Evolutionary conservation across 2,797 vertebrate species (phyloP), one percentile per base, ranked within the genome.

Genomic region (Ammospiza maritima): DNA sequence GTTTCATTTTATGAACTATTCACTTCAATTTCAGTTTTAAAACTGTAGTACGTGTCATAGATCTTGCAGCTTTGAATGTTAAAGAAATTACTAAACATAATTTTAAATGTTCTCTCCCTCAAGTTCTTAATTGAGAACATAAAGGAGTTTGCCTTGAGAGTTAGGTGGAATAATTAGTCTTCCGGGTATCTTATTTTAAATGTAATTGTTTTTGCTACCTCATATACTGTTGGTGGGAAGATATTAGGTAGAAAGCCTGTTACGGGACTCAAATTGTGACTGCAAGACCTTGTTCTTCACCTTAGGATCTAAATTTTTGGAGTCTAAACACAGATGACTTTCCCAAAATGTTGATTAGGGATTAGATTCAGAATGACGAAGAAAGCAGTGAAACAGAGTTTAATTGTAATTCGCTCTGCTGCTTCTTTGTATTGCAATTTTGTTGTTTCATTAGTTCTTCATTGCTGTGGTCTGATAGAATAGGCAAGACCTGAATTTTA

Each of bases 181-280:
- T 93, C 36, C n/a, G 81, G 47, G 40, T 77, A 85, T 67, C 87
- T 76, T 79, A 60, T 79, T 93, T 92, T 65, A 69, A 64, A 61
- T 36, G 22, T 21, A 90, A 77, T 60, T 89, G 51, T n/a, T 50
- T 84, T 81, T 72, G 27, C 62, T 87, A n/a, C 71, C 21, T 86
- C 16, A 6, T 83, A 38, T 9, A 32, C 11, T 85, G 36, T 54
- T 78, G 56, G 9, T 83, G 13, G 21, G 72, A 17, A 62, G 30
- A 66, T 45, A 81, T 5, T 69, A 62, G 8, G 21, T 57, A 57
- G 38, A 75, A 16, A 67, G 12, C 47, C 32, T 90, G 50, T 85
- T 71, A 64, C 7, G 38, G 53, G 26, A 77, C 58, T 85, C 42
- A 38, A 7, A 65, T 78, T 90, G 84, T 93, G 21, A 40, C 34